Percentiles rank a stretch among this genome's conserved stretches.
These are phyloP conservation scores for Sebastes umbrosus DNA, from an alignment of 2,797 vertebrate genomes.

Conservation along the genomic window DNA sequence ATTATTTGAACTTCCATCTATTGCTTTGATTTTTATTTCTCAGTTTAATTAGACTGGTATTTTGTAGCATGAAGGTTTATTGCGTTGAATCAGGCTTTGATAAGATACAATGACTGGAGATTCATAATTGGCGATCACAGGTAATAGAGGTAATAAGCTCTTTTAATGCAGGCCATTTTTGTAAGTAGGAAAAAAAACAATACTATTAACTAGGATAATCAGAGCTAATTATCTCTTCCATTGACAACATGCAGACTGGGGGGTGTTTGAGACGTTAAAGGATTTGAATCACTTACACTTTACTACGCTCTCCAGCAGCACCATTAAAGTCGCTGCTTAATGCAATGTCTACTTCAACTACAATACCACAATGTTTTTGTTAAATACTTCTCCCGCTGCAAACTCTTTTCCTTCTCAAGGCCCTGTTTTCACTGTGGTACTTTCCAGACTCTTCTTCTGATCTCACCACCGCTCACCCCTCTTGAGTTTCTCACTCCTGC, in stretches of 20 bases:
- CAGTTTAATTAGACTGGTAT: constrained; percentile 42
- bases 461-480: neutral
- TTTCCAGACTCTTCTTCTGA: no score
- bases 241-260: constrained; percentile 12
- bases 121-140: constrained; percentile 36
- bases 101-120: constrained; percentile 32
- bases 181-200: neutral
- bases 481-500: neutral
- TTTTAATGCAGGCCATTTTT: constrained; percentile 42
- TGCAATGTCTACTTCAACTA: neutral
- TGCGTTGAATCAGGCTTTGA: constrained; percentile 19
- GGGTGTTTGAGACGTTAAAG: neutral
- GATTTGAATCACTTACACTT: neutral
- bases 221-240: constrained; percentile 29
- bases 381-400: neutral
- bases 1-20: constrained; percentile 36
- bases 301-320: neutral
- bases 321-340: constrained; percentile 4
- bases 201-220: constrained; percentile 43
- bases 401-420: neutral
- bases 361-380: neutral
- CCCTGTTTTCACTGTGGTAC: neutral
- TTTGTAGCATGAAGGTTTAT: constrained; percentile 24
- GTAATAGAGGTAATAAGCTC: constrained; percentile 42
- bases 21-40: constrained; percentile 22